phyloP scores from a whole-genome alignment of 2,888 invertebrate species.

The Scrobipalpa costella region DNA sequence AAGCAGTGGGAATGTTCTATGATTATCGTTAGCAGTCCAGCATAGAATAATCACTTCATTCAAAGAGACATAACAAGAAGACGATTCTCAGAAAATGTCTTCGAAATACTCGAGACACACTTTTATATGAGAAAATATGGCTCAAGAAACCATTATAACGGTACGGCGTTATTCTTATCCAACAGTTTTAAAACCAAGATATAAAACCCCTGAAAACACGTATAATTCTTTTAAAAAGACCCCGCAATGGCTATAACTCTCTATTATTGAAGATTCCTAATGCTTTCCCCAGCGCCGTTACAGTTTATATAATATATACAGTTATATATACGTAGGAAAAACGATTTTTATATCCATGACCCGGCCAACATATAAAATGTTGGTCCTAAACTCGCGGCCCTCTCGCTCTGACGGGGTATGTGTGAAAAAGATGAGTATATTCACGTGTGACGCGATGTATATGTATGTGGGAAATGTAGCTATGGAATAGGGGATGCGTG shows the following conservation, averaged over 20 bases:
- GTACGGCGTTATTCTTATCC: slow-evolving; percentile 16
- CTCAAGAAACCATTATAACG: slow-evolving; percentile 15
- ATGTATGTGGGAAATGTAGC: slow-evolving; percentile 62
- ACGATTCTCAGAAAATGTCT: slow-evolving; percentile 16
- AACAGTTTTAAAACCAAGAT: slow-evolving; percentile 26
- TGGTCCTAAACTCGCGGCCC: slow-evolving; percentile 68
- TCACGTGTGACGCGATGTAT: slow-evolving; percentile 72
- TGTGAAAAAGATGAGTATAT: slow-evolving; percentile 54
- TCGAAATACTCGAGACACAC: background rate
- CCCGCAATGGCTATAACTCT: slow-evolving; percentile 64
- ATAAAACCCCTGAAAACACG: slow-evolving; percentile 36
- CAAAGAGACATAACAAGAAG: background rate
- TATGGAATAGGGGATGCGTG: slow-evolving; percentile 44
- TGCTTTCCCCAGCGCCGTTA: slow-evolving; percentile 58
- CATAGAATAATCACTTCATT: no score
- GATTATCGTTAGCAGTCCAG: no score
- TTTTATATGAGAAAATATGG: slow-evolving; percentile 14
- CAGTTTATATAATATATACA: slow-evolving; percentile 46
- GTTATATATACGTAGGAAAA: slow-evolving; percentile 65
- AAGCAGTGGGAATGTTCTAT: no score
- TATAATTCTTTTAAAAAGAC: slow-evolving; percentile 53
- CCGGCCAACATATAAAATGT: slow-evolving; percentile 81
- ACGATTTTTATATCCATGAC: slow-evolving; percentile 82
- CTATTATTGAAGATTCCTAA: slow-evolving; percentile 71
- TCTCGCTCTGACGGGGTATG: slow-evolving; percentile 55